Evolutionary conservation across 2,113 vertebrate genomes (phyloP).

Genomic region (Agelaius phoeniceus): DNA sequence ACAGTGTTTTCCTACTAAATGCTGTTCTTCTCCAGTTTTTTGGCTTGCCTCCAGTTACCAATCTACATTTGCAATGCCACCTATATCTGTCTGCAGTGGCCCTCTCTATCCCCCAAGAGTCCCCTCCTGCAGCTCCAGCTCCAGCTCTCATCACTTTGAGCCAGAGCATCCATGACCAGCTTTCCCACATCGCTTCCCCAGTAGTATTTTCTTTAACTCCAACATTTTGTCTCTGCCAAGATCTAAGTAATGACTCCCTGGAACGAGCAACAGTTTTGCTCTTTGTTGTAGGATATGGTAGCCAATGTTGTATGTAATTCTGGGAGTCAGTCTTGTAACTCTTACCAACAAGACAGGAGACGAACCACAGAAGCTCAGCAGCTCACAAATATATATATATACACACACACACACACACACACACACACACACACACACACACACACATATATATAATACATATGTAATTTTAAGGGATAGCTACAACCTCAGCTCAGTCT

Average conservation of each 20-base stretch:
- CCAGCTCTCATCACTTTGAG: accelerated
- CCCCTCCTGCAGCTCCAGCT: not conserved
- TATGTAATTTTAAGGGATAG: not conserved
- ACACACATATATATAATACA: not conserved
- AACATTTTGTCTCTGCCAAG: not conserved
- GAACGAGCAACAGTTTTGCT: not conserved
- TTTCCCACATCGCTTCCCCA: not conserved
- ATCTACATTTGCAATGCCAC: not conserved
- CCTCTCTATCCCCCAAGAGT: not conserved
- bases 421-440: no score
- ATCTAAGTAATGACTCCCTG: not conserved
- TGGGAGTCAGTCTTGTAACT: not conserved
- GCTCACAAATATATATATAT: not conserved
- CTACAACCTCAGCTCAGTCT: not conserved
- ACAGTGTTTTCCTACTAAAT: not conserved
- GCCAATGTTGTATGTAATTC: not conserved
- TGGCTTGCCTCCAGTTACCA: not conserved
- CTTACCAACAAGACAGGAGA: not conserved
- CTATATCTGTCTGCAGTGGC: not conserved
- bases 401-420: no score
- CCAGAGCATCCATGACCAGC: not conserved
- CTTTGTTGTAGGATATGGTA: not conserved
- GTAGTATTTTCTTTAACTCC: not conserved
- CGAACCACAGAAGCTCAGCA: not conserved
- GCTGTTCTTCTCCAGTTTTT: not conserved